These are phyloP conservation scores for Bombus cullumanus DNA, from an alignment of 1,140 invertebrate genomes.

Conservation along the genomic window DNA sequence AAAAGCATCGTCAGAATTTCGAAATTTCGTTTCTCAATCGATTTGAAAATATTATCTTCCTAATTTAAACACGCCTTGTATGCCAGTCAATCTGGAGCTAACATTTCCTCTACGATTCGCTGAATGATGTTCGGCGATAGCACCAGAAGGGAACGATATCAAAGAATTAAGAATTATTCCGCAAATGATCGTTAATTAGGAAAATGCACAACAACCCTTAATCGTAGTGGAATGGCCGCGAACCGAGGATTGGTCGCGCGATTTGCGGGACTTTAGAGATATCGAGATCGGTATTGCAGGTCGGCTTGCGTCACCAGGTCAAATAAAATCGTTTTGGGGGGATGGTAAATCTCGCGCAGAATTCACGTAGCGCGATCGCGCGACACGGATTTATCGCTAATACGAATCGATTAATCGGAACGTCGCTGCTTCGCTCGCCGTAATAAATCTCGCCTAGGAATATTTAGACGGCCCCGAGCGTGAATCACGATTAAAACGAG, in stretches of 20 bases:
- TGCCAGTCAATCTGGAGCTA: not conserved
- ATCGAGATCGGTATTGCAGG: not conserved
- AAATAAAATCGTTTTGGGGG: not conserved
- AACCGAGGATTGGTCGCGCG: constrained; percentile 1
- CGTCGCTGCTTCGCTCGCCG: not conserved
- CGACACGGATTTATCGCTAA: constrained; percentile 23
- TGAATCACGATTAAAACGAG: constrained; percentile 29
- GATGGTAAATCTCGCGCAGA: constrained; percentile 9
- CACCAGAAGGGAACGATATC: not conserved
- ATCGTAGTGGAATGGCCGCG: not conserved
- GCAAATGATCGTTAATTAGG: not conserved
- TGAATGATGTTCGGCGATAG: not conserved
- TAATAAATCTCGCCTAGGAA: constrained; percentile 19
- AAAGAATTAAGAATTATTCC: not conserved
- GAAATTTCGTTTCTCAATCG: not conserved
- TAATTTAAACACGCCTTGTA: not conserved
- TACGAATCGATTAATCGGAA: constrained; percentile 12
- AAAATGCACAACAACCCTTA: not conserved
- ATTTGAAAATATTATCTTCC: not conserved
- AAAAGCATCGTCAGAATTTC: no score
- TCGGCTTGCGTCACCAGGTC: constrained; percentile 1
- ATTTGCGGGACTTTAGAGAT: not conserved
- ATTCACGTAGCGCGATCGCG: not conserved
- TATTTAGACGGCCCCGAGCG: not conserved
- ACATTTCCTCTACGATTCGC: not conserved